Percentiles rank a stretch among this genome's conserved stretches.
These are phyloP conservation scores for Capreolus pygargus DNA, from an alignment of 2,113 vertebrate species.

Conservation along the genomic window DNA sequence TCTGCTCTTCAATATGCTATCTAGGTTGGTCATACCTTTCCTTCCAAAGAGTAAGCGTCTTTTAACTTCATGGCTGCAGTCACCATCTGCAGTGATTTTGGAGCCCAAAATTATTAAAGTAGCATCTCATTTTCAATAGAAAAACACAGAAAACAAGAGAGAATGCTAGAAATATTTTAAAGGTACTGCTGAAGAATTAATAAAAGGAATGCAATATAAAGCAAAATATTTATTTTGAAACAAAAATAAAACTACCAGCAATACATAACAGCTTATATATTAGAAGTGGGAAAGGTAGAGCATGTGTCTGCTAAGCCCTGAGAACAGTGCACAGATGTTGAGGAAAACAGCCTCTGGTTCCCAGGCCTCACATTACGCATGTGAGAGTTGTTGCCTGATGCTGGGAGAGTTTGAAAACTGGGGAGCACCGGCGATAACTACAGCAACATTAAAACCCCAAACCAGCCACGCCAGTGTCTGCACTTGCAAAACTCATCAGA, in stretches of 20 bases:
- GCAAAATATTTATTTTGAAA: not conserved
- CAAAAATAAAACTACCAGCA: not conserved
- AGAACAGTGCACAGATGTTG: not conserved
- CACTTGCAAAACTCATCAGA: not conserved
- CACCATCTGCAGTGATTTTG: no score
- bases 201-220: not conserved
- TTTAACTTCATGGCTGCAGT: no score
- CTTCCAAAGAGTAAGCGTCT: no score
- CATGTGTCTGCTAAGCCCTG: fast-evolving
- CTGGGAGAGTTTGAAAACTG: not conserved
- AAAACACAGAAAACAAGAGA: not conserved
- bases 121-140: not conserved
- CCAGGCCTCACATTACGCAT: no score
- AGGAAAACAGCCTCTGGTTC: not conserved
- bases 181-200: not conserved
- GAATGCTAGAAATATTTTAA: not conserved
- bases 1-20: no score
- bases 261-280: not conserved
- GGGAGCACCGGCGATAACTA: not conserved
- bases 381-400: not conserved
- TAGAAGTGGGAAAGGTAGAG: not conserved
- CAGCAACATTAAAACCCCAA: not conserved
- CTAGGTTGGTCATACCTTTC: no score
- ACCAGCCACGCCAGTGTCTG: not conserved
- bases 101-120: not conserved